Conservation (phyloP, 2,888 invertebrate genomes). For the Drosophila trichaetosa region DNA sequence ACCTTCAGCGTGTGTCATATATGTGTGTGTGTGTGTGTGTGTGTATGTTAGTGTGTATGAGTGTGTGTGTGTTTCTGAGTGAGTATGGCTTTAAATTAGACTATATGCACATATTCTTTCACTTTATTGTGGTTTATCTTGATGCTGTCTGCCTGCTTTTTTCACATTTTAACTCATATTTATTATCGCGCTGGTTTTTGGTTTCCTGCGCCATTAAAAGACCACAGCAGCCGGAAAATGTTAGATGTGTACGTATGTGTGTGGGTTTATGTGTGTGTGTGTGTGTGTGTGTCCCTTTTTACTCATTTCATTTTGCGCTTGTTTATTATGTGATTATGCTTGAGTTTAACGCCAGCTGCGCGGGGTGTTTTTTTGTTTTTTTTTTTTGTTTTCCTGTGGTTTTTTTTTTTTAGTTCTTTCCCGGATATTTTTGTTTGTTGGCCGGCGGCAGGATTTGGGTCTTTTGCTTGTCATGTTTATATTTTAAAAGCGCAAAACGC, state of each 20-base stretch:
- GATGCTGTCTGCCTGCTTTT: conserved; percentile 58
- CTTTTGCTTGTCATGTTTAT: conserved; percentile 58
- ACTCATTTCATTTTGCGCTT: conserved; percentile 41
- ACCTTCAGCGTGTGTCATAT: conserved; percentile 49
- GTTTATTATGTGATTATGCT: conserved; percentile 80
- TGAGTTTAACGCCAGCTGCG: conserved; percentile 61
- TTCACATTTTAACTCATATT: conserved; percentile 75
- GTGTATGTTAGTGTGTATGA: conserved; percentile 9
- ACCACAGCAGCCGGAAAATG: conserved; percentile 45
- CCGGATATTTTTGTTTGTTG: conserved; percentile 46
- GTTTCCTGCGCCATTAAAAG: conserved; percentile 62
- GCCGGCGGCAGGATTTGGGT: conserved; percentile 66
- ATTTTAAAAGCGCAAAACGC: conserved; percentile 52
- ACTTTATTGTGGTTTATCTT: conserved; percentile 66
- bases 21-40: conserved; percentile 5
- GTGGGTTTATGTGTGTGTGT: conserved; percentile 13
- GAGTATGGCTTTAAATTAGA: conserved; percentile 24
- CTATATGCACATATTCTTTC: conserved; percentile 38
- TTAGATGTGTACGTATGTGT: conserved; percentile 3
- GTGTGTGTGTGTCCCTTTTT: conserved; percentile 17
- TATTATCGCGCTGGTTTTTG: conserved; percentile 70
- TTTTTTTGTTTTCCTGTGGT: conserved; percentile 10
- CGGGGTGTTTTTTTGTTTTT: conserved; percentile 15
- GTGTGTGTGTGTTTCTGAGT: conserved; percentile 7
- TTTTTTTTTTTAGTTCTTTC: conserved; percentile 13